Conservation (phyloP, 2,888 invertebrate genomes). For the Athripsodes cinereus region DNA sequence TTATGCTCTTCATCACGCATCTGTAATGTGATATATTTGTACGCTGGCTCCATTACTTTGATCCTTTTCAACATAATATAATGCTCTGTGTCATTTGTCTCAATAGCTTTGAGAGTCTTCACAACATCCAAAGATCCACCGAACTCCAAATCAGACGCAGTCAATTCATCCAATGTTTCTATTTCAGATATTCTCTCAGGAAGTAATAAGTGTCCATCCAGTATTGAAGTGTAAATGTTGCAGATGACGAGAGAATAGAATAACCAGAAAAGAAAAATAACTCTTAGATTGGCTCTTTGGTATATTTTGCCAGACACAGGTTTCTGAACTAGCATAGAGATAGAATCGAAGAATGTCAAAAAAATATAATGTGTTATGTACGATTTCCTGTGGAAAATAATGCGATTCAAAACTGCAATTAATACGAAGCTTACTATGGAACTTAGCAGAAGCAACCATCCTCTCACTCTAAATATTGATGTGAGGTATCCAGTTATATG, state of each 20-base stretch:
- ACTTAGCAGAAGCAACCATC: neutral
- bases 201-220: neutral
- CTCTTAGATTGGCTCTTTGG: neutral
- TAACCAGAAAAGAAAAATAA: neutral
- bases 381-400: neutral
- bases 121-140: neutral
- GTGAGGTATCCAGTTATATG: neutral
- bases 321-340: neutral
- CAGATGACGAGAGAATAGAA: neutral
- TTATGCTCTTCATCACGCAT: neutral
- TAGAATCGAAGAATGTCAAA: neutral
- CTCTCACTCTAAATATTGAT: neutral
- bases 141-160: neutral
- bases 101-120: neutral
- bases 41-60: neutral
- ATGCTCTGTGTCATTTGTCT: neutral
- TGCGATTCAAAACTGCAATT: neutral
- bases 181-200: neutral
- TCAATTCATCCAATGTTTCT: neutral
- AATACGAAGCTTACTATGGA: neutral
- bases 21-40: neutral
- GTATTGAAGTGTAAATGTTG: neutral
- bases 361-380: neutral
- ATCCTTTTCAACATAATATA: neutral
- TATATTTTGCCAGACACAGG: neutral